These are phyloP conservation scores for Hippocampus barbouri DNA, from an alignment of 2,113 vertebrate species.

Conservation along the genomic window DNA sequence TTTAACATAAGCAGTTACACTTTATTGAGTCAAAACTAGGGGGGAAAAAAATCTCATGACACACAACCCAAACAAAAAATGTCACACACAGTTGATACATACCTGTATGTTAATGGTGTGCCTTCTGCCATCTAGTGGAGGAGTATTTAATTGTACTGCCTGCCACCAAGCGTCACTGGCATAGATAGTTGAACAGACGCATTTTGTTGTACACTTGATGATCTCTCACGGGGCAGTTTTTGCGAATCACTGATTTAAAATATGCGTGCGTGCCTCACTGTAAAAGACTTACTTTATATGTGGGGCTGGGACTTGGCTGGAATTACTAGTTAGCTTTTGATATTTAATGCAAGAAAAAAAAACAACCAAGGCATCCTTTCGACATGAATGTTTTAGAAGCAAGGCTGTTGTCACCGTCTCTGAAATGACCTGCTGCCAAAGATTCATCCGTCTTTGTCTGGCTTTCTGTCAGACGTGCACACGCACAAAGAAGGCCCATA, in stretches of 20 bases:
- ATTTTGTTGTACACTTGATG: too few relatives aligned
- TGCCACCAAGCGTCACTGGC: not conserved
- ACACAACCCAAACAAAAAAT: too few relatives aligned
- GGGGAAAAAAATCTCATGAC: too few relatives aligned
- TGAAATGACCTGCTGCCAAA: conserved; percentile 54
- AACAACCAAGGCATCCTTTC: conserved; percentile 22
- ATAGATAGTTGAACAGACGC: not conserved
- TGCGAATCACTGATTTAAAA: too few relatives aligned
- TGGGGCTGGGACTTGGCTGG: not conserved
- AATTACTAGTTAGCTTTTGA: conserved; percentile 13
- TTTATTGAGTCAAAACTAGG: too few relatives aligned
- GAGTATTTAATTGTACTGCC: not conserved
- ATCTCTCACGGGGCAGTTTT: too few relatives aligned
- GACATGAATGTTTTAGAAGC: conserved; percentile 64
- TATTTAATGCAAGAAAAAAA: conserved; percentile 22
- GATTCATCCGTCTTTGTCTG: conserved; percentile 28
- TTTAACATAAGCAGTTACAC: too few relatives aligned
- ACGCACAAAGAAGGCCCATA: conserved; percentile 47
- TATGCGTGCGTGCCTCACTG: too few relatives aligned
- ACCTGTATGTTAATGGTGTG: not conserved
- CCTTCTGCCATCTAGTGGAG: not conserved
- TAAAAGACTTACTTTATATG: too few relatives aligned
- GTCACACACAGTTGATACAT: not conserved
- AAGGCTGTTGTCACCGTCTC: conserved; percentile 54
- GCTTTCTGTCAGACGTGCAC: conserved; percentile 2